A percentile compares a stretch with the other conserved stretches of the same genome.
phyloP scores from a whole-genome alignment of 2,888 invertebrate species.

The Pseudococcus viburni region DNA sequence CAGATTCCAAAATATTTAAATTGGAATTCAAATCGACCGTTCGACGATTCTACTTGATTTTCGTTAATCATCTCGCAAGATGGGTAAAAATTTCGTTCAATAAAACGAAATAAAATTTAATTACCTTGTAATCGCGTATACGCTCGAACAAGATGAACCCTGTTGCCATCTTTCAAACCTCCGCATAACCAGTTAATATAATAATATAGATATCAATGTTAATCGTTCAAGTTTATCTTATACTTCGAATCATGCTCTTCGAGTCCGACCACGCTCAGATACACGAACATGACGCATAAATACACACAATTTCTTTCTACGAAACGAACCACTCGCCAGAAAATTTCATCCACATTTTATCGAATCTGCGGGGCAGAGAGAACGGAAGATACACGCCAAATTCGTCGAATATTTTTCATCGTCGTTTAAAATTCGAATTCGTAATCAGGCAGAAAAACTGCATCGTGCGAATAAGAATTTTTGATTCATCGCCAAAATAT shows the following conservation, averaged over 20 bases:
- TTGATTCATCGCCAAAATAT: neutral
- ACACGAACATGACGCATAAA: neutral
- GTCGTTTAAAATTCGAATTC: neutral
- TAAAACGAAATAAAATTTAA: conserved; percentile 1
- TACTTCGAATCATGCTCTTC: too few relatives aligned
- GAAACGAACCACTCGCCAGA: neutral
- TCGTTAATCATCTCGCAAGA: neutral
- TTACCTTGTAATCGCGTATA: neutral
- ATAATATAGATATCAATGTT: conserved; percentile 22
- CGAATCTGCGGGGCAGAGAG: neutral
- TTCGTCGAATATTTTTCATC: neutral
- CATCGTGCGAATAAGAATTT: neutral
- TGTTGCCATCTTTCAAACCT: neutral
- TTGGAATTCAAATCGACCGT: neutral
- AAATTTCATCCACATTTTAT: neutral
- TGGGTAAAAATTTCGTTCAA: neutral
- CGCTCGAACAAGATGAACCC: neutral
- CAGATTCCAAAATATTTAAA: conserved; percentile 2
- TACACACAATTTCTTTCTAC: neutral
- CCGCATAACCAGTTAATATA: neutral
- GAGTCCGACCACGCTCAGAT: too few relatives aligned
- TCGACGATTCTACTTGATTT: neutral
- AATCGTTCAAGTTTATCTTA: conserved; percentile 14
- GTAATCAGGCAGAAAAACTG: conserved; percentile 20
- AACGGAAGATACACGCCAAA: neutral